These are phyloP conservation scores for Halcyon senegalensis DNA, from an alignment of 2,113 vertebrate species.

Conservation along the genomic window DNA sequence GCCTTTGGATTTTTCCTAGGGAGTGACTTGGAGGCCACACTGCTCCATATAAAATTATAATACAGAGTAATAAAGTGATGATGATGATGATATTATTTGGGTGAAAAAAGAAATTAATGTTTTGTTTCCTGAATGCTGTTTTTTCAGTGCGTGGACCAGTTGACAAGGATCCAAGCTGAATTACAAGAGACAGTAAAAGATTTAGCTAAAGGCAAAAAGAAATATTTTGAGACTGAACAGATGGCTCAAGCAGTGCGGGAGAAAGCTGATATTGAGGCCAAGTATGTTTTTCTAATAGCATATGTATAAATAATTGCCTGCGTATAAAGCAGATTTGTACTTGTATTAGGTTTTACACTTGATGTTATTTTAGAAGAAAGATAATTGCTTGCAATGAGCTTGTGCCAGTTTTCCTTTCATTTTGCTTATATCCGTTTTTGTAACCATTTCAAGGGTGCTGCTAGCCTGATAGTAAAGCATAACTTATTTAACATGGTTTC, in stretches of 20 bases:
- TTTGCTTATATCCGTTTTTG: neutral
- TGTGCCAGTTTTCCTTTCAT: neutral
- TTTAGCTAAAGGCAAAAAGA: slow-evolving; percentile 98
- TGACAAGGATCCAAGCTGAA: slow-evolving; percentile 94
- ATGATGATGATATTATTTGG: neutral
- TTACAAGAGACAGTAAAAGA: slow-evolving; percentile 98
- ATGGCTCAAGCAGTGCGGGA: slow-evolving; percentile 96
- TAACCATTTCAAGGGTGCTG: neutral
- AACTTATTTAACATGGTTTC: neutral
- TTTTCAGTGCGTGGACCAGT: slow-evolving; percentile 91
- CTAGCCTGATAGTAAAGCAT: neutral
- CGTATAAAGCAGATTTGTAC: neutral
- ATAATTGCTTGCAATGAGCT: neutral
- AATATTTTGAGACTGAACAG: slow-evolving; percentile 98
- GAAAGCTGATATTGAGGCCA: slow-evolving; percentile 97
- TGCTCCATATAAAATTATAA: neutral
- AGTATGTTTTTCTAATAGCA: slow-evolving; percentile 81
- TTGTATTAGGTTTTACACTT: neutral
- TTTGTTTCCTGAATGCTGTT: slow-evolving; percentile 19
- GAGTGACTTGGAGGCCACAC: neutral
- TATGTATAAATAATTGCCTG: slow-evolving; percentile 21
- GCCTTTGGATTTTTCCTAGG: neutral
- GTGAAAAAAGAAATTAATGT: neutral
- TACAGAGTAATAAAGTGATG: neutral
- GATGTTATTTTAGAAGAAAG: neutral